Base-by-base conservation (phyloP, 2,888 invertebrate species). In the Ichneumoninae sp. region DNA sequence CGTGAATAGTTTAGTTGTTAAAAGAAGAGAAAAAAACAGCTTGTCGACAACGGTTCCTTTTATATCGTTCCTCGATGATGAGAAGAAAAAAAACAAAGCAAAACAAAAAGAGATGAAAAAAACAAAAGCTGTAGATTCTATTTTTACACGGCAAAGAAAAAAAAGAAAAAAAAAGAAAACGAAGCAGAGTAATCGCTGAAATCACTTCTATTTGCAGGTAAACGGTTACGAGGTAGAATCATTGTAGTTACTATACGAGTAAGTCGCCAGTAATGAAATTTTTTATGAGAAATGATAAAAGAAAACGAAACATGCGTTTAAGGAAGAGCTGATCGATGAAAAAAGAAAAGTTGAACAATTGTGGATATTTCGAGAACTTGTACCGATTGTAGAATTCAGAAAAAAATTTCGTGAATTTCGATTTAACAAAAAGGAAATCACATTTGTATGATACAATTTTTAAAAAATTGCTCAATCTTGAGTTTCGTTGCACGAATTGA, bases 61-160 rank as follows among this genome's bases (percentile, higher is more conserved):
- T 68, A 72, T 57, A 78, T 89, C 87, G 91, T 90, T 91, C 89
- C 89, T 91, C 86, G 76, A 62, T 76, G 76, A 76, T 79, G 36
- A 60, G n/a, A 52, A 76, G 77, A 81, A 47, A 44, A 80, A 44
- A 57, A 83, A 44, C 74, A 77, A 44, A 36, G 44, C 60, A 36
- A 60, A 62, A 30, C 26, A 60, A 47, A 62, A 60, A 50, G 44
- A 62, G 65, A 36, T 66, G 66, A 76, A 26, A 82, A 81, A 81
- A 87, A 80, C 83, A 84, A 86, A 88, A 87, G 84, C 79, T 72
- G 82, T 88, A 87, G 86, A 89, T 89, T 89, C 86, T 91, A 91
- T 91, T 91, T 91, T 91, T 90, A 85, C 89, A 91, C 84, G 81
- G 86, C 84, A 83, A 76, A 79, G 44, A 57, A 71, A 78, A 22